phyloP scores from a whole-genome alignment of 1,140 invertebrate species.

The Potamilus streckersoni region DNA sequence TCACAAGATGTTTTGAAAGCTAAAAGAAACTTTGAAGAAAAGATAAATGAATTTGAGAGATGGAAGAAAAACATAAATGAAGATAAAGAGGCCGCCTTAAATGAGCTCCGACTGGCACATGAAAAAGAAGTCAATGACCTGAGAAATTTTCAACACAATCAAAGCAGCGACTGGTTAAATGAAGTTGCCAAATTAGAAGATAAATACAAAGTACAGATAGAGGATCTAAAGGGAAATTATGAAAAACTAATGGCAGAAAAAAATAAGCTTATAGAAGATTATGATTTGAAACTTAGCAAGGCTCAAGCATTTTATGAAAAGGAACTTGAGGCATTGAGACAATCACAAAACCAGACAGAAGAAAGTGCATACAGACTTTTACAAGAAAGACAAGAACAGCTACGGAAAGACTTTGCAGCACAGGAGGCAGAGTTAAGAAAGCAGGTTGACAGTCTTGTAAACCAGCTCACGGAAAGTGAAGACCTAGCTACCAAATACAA shows the following conservation, averaged over 20 bases:
- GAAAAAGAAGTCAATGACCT: conserved; percentile 56
- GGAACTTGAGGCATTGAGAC: conserved; percentile 58
- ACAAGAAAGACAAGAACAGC: conserved; percentile 52
- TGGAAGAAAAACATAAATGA: conserved; percentile 50
- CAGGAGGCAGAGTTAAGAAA: conserved; percentile 56
- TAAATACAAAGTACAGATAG: conserved; percentile 50
- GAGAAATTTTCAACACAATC: conserved; percentile 38
- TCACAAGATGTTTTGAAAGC: conserved; percentile 58
- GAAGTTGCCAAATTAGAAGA: conserved; percentile 54
- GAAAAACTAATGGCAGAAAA: conserved; percentile 50
- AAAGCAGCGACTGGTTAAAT: conserved; percentile 51
- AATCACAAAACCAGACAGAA: conserved; percentile 41
- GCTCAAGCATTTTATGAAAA: conserved; percentile 66
- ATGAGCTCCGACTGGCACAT: conserved; percentile 53
- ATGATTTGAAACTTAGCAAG: conserved; percentile 60
- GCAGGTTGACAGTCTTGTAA: conserved; percentile 57
- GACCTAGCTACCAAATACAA: conserved; percentile 54
- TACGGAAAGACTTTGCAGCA: conserved; percentile 56
- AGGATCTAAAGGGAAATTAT: conserved; percentile 45
- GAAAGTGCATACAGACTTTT: conserved; percentile 44
- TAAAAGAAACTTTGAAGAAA: conserved; percentile 63
- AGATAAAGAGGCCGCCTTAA: conserved; percentile 53
- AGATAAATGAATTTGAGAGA: conserved; percentile 52
- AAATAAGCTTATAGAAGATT: conserved; percentile 57
- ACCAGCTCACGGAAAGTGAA: conserved; percentile 57